phyloP scores from a whole-genome alignment of 2,113 vertebrate genomes.

The Nesoenas mayeri region DNA sequence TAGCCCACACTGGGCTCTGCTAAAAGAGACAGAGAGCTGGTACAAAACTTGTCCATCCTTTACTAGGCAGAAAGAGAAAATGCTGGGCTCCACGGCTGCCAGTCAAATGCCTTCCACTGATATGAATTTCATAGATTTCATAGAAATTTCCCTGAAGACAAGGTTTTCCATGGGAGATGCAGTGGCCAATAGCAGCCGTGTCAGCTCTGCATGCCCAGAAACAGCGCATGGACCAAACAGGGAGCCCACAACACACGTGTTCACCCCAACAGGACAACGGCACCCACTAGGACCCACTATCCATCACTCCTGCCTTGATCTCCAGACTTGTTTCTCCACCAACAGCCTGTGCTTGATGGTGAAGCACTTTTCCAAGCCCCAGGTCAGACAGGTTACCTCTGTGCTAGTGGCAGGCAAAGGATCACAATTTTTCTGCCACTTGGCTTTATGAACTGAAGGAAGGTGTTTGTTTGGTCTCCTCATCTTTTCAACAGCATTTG shows the following conservation, averaged over 20 bases:
- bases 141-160: too few relatives aligned
- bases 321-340: not conserved
- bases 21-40: not conserved
- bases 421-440: rapidly evolving
- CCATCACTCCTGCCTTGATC: not conserved
- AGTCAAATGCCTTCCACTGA: not conserved
- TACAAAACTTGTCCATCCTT: not conserved
- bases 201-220: not conserved
- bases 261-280: too few relatives aligned
- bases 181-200: rapidly evolving
- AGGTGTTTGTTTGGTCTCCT: not conserved
- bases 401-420: not conserved
- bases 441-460: not conserved
- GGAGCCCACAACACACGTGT: rapidly evolving
- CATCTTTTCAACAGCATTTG: not conserved
- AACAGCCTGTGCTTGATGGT: rapidly evolving
- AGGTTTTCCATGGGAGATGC: not conserved
- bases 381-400: not conserved
- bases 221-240: rapidly evolving
- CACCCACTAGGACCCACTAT: not conserved
- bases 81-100: rapidly evolving
- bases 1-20: not conserved
- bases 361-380: not conserved
- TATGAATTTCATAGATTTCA: not conserved
- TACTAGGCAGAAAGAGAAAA: not conserved